Conservation (phyloP, 2,888 invertebrate species). For the Iselma pallidipennis region DNA sequence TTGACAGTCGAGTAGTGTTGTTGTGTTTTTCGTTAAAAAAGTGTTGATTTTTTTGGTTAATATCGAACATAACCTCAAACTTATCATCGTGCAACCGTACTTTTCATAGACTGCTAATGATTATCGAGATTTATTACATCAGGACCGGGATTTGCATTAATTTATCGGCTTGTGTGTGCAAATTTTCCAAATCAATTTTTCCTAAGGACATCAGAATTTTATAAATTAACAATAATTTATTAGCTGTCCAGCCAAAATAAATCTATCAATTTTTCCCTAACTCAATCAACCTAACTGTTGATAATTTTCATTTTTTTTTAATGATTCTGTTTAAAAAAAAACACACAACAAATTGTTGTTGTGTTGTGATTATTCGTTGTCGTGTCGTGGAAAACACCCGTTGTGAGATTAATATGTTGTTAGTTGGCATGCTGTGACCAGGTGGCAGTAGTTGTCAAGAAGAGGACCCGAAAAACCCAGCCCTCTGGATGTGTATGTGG, state of each 20-base stretch:
- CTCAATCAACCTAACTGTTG: constrained; percentile 11
- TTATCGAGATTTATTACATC: constrained; percentile 9
- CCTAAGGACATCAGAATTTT: neutral
- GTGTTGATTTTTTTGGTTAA: neutral
- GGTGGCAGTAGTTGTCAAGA: constrained; percentile 53
- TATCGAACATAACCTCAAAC: constrained; percentile 38
- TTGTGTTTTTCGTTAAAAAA: neutral
- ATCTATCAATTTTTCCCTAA: too few species aligned
- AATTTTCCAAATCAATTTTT: neutral
- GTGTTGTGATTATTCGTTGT: neutral
- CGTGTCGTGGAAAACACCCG: constrained; percentile 27
- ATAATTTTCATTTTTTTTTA: neutral
- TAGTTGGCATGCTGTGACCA: constrained; percentile 35
- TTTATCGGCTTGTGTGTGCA: too few species aligned
- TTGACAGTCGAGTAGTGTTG: neutral
- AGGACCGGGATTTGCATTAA: constrained; percentile 7
- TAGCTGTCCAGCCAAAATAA: too few species aligned
- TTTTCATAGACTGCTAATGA: constrained; percentile 6
- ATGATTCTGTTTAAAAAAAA: neutral
- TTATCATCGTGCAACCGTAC: constrained; percentile 38
- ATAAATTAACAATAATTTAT: too few species aligned
- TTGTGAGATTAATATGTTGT: constrained; percentile 40
- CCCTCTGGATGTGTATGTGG: constrained; percentile 38
- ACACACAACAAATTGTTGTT: neutral
- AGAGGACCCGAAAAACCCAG: constrained; percentile 40